Base-by-base conservation (phyloP, 2,113 vertebrate genomes). In the Pongo pygmaeus region DNA sequence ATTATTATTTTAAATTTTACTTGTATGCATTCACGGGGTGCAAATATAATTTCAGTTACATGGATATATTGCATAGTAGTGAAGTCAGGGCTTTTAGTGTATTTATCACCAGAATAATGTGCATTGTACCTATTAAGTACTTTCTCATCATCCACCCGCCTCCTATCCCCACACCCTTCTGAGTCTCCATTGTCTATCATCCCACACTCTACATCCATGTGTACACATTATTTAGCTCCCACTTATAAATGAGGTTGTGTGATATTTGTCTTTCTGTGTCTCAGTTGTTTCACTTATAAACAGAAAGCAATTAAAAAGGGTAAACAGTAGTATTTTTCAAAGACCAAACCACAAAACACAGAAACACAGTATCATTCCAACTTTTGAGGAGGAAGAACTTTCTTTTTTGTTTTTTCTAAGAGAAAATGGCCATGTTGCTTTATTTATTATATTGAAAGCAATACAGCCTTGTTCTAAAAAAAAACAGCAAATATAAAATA, bases 391-490 rank as follows among this genome's bases (percentile, higher is more conserved):
- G 57, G 77, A 32, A 87, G 67, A 70, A 25, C 22, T 96, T 93
- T 90, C 22, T 43, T 81, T 59, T 78, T 64, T 96, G 30, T 4
- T 81, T 94, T 64, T 64, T 6, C 46, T 84, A 81, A 83, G 23
- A 16, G 55, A 78, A 96, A 95, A 95, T 91, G 48, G 38, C 20
- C 2, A 11, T 46, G 25, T 61, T 88, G 7, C 46, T 78, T 91
- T 78, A 75, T 22, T 96, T 93, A 52, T 93, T 90, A 14, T 67
- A 81, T 72, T 48, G 77, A 64, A 93, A 77, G 32, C 48, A 96
- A 79, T n/a, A 23, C 35, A 92, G 16, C 4, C 13, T 85, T 96
- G 46, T 86, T 77, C 16, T 96, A 89, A 93, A 92, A 27, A 80
- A 46, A 46, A 46, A 10, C 30, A 91, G 70, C 48, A 92, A 87